Base-by-base conservation (phyloP, 2,797 vertebrate genomes). In the Pseudochromis fuscus region DNA sequence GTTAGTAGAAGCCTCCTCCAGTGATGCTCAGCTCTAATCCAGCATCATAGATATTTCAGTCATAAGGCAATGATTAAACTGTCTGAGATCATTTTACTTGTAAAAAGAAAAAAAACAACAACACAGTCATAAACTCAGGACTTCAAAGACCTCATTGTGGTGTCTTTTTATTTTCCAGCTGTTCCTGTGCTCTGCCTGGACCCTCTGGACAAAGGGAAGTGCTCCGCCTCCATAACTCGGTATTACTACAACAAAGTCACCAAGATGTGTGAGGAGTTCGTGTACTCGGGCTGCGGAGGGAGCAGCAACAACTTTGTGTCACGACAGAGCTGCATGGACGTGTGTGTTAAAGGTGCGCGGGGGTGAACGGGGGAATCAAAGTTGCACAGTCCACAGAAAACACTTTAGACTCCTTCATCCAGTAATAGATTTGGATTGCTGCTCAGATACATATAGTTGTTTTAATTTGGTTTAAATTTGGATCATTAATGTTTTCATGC, bases 221-320 rank as follows among this genome's bases (percentile, higher is more conserved):
- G 98, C 44, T 94, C 94, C 3, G 96, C 96, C 28, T 95, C 96
- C 45, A 94, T 97, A 24, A 83, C 91, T 9, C 96, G 98, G 2
- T 98, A 94, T 87, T 96, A 97, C 89, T 99, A 95, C 87, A 96
- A 97, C 60, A 2, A 31, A 11, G 88, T 85, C 69, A 91, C 85
- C 67, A 94, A 91, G 75, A 90, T 60, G 25, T 99, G 97, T 28
- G 92, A 96, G 74, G 77, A 94, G 86, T 99, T 99, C 62, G 77
- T 51, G 23, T 99, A 97, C 13, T 94, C 95, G 0, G 97, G 96
- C 72, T 99, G 97, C 4, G 96, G 96, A 4, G 96, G 96, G 38
- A 98, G 95, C 84, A 91, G 91, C 80, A 99, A 99, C 88, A 99
- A 99, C 89, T 99, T 99, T 0, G 79, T 93, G 58, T 93, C 86